Conservation (phyloP, 2,113 vertebrate genomes). For the Papio anubis region DNA sequence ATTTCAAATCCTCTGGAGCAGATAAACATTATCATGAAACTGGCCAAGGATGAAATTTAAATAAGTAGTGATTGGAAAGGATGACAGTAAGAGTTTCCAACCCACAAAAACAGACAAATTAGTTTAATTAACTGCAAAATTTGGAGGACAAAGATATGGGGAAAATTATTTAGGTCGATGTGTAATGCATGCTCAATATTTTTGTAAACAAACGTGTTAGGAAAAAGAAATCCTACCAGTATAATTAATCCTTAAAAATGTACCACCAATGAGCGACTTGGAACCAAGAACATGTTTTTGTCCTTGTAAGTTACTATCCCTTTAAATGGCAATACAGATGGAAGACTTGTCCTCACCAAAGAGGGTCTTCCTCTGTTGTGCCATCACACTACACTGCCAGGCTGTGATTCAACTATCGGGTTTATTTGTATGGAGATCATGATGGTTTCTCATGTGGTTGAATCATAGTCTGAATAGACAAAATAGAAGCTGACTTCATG, state of each 20-base stretch:
- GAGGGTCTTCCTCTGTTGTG: constrained; percentile 12
- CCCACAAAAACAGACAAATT: constrained; percentile 85
- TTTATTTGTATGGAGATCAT: neutral
- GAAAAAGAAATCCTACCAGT: constrained; percentile 53
- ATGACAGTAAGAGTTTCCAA: constrained; percentile 85
- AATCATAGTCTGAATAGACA: neutral
- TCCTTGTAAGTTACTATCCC: constrained; percentile 60
- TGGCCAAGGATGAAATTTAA: constrained; percentile 91
- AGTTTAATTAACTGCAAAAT: constrained; percentile 88
- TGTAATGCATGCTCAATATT: constrained; percentile 81
- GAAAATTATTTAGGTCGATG: constrained; percentile 81
- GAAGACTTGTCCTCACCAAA: neutral
- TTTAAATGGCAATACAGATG: constrained; percentile 47
- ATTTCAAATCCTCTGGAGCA: constrained; percentile 88
- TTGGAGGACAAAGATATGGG: constrained; percentile 82
- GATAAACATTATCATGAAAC: constrained; percentile 90
- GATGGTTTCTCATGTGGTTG: neutral
- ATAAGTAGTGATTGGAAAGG: constrained; percentile 86
- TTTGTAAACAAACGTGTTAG: constrained; percentile 79
- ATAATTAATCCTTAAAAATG: constrained; percentile 66
- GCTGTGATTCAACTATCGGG: neutral
- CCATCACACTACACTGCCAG: neutral
- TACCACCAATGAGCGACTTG: constrained; percentile 20
- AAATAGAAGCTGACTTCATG: constrained; percentile 34
- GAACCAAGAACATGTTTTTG: constrained; percentile 46